Base-by-base conservation (phyloP, 2,888 invertebrate genomes). In the Venustoraphidia nigricollis region DNA sequence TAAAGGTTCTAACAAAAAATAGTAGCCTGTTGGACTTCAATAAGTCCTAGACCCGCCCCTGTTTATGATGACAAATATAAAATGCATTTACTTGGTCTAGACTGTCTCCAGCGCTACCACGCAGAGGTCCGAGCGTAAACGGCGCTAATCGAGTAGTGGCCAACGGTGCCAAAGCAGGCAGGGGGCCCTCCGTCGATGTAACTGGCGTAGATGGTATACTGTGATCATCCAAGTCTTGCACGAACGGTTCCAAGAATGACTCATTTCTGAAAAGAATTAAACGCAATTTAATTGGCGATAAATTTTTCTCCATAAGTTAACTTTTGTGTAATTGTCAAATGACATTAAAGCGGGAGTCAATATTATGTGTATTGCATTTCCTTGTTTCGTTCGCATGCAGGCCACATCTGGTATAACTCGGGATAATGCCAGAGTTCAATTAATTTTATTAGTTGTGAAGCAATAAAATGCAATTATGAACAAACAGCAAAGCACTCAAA, bases 181-280 rank as follows among this genome's bases (percentile, higher is more conserved):
- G 68, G 70, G 62, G 70, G 67, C 54, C 68, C 10, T 62, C 60
- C 10, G 64, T 59, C 57, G 61, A 73, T 66, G 64, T 72, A 61
- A 53, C 72, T 62, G 55, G 73, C 46, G 59, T 57, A 9, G 58
- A 60, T 41, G 57, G 61, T 54, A 60, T 64, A 51, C 60, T 62
- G n/a, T 62, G 59, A 52, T 62, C 61, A 43, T 66, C 67, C 60
- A 79, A 67, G 43, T 77, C 77, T 60, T 81, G 81, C 54, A 83
- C 70, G 62, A 83, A 83, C 37, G 83, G 81, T 63, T 84, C 83
- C 60, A 83, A 72, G 65, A 83, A 83, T 53, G 77, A 77, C 57
- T 66, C 66, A 70, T 79, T 82, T 71, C 83, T 84, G 77, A 1
- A 79, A 79, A 62, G 66, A 67, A 52, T 56, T 53, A 55, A 50